These are phyloP conservation scores for Podarcis muralis DNA, from an alignment of 2,113 vertebrate species.

Conservation along the genomic window DNA sequence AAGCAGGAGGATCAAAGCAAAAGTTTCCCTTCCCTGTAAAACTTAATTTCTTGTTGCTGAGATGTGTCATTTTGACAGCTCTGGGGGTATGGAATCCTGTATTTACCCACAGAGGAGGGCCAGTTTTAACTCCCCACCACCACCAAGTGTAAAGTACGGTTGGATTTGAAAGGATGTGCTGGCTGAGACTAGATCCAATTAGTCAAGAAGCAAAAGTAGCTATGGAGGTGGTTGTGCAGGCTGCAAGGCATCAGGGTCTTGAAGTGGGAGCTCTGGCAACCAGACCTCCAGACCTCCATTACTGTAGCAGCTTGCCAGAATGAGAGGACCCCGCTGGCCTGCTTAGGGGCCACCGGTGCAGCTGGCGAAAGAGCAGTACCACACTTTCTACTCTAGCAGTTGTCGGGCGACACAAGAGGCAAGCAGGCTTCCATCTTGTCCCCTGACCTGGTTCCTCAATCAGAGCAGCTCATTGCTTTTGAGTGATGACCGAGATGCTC, in stretches of 20 bases:
- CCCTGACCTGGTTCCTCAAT: not conserved
- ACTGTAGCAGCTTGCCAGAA: not conserved
- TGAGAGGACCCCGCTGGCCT: not conserved
- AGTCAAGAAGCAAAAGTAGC: not conserved
- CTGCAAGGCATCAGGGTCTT: too few species aligned
- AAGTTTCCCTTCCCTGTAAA: not conserved
- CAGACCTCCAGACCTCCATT: not conserved
- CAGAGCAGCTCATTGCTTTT: not conserved
- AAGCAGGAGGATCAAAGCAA: not conserved
- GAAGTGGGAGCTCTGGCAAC: not conserved
- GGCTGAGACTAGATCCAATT: not conserved
- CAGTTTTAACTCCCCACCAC: not conserved
- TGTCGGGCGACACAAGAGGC: not conserved
- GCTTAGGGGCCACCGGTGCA: not conserved
- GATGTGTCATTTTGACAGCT: not conserved
- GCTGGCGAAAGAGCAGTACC: not conserved
- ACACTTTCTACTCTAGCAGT: not conserved
- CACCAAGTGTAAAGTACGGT: not conserved
- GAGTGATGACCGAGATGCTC: not conserved
- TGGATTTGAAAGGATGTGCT: not conserved
- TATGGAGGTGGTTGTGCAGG: not conserved
- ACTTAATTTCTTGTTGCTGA: conserved; percentile 3
- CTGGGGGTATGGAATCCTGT: conserved; percentile 2
- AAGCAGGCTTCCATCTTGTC: not conserved
- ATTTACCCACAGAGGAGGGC: conserved; percentile 3